Evolutionary conservation across 2,113 vertebrate genomes (phyloP), one percentile per base, ranked within the genome.

Genomic region (Poicephalus gulielmi): DNA sequence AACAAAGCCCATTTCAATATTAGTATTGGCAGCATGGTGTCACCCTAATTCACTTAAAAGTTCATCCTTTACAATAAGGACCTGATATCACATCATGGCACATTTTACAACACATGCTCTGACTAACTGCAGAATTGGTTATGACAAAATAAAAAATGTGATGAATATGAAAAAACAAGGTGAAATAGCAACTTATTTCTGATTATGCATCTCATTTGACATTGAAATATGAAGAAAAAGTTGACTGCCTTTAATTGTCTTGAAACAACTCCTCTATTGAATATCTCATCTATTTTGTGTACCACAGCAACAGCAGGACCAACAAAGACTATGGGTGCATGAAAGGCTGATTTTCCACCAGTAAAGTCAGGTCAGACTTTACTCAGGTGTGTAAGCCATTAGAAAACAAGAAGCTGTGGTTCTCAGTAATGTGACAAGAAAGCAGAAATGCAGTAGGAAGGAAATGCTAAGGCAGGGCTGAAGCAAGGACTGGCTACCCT

Each of bases 121-220:
- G n/a, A 82, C 25, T 59, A 59, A 59, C 57, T 35, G 57, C 37
- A 71, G 10, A 88, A 83, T 44, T 93, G 20, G 46, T 88, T 70
- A 55, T 53, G 76, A 74, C 30, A 83, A 87, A 87, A 92, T 53
- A 70, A 86, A 91, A 94, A 94, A 67, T 27, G 57, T 4, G 15
- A 80, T 41, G 16, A 86, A 80, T 63, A 78, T 39, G 25, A 80
- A 55, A 86, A 91, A 90, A 33, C 10, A 62, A 88, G 46, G 46
- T 64, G 39, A 69, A 88, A 13, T 20, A 79, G 49, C 52, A 95
- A 80, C 49, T 71, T 83, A 52, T 67, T 93, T 90, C 86, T 92
- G 79, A 90, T 92, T 64, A 88, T 93, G 46, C 31, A 74, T 74
- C 55, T 62, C 49, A 59, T 83, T 74, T 96, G 82, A 93, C 67